These are phyloP conservation scores for Hydropsyche tenuis DNA, from an alignment of 1,140 invertebrate genomes.

Conservation along the genomic window DNA sequence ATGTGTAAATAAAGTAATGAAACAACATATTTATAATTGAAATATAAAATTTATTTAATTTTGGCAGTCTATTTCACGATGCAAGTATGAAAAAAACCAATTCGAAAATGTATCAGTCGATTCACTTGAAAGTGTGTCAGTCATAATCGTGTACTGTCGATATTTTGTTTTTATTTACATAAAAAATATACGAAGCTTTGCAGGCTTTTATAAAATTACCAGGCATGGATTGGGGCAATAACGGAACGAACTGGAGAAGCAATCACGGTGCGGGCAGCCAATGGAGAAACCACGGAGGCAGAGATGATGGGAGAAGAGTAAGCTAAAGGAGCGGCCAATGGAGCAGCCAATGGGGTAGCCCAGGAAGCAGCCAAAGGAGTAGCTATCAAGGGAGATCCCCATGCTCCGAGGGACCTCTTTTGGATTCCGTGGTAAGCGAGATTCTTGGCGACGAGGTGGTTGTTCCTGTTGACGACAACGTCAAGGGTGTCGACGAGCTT, in stretches of 20 bases:
- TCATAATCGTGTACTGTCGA: no score
- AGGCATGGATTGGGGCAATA: background rate
- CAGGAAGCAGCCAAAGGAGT: background rate
- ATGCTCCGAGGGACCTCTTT: constrained; percentile 52
- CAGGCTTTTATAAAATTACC: no score
- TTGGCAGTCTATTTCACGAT: background rate
- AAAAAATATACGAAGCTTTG: no score
- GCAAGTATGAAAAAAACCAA: background rate
- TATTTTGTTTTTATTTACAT: no score
- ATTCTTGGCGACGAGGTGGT: constrained; percentile 54
- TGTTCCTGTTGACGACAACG: constrained; percentile 46
- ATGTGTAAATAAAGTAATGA: no score
- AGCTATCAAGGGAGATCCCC: background rate
- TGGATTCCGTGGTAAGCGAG: constrained; percentile 53
- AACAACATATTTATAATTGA: no score
- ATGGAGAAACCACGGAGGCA: no score
- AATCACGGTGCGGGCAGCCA: background rate
- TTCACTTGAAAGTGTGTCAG: background rate
- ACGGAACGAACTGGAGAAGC: no score
- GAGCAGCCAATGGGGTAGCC: background rate
- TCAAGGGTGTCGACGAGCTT: constrained; percentile 52
- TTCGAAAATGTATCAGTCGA: constrained; percentile 6
- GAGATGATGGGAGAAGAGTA: constrained; percentile 14
- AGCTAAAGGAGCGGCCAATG: constrained; percentile 28
- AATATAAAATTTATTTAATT: background rate